Base-by-base conservation (phyloP, 2,888 invertebrate genomes). In the Agrotis clavis region DNA sequence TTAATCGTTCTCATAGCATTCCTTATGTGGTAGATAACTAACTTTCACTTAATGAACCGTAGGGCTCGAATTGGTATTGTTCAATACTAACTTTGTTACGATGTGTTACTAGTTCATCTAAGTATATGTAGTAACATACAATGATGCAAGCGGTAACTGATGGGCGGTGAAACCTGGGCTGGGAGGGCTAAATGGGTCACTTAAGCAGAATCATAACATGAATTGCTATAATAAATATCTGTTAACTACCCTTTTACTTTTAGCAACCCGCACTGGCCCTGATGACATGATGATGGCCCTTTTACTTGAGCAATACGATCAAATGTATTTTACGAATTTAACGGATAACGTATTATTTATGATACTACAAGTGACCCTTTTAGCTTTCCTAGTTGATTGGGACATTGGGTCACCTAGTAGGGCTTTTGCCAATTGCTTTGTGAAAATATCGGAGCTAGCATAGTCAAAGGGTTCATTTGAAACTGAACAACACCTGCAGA, bases 11-110 rank as follows among this genome's bases (percentile, higher is more conserved):
- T 35, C 50, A 77, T 81, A 80, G 70, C 76, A 82, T 84, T 85
- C 89, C 89, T 85, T 90, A 87, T 90, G 89, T 71, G 86, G 88
- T 77, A 35, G 79, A 85, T 90, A 88, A 92, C 91, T 90, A 89
- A 92, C 95, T 95, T 95, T 95, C 94, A 88, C 94, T 87, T 57
- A 72, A 85, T 87, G 84, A 90, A 90, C 75, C 74, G 66, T 74
- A 92, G 90, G 89, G 88, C 82, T 73, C 35, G 68, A 78, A 72
- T 73, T 56, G 53, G 62, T 68, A n/a, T 71, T 78, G 71, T 71
- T 74, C 80, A 85, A 78, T 82, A 85, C 82, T 76, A 53, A 25
- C 18, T 7, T 21, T 60, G 74, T 75, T 75, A 74, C 72, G 47
- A 75, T 67, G 21, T 67, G 59, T 66, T 74, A 61, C 35, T 59